Evolutionary conservation across 2,888 invertebrate genomes (phyloP).

Genomic region (Thymelicus lineola): DNA sequence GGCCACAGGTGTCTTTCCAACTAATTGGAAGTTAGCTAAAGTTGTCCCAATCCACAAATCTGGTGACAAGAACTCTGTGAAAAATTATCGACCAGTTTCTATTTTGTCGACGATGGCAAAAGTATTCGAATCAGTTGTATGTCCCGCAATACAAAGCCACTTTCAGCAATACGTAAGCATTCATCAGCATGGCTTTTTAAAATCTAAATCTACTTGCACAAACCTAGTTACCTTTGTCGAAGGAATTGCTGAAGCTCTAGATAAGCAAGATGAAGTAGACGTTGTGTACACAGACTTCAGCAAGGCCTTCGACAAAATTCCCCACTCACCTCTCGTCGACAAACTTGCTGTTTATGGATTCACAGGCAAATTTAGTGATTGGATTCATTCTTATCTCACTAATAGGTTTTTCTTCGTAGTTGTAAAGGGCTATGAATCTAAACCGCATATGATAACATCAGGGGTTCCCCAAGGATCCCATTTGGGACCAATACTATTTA

Average conservation of each 20-base stretch:
- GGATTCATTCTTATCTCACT: constrained; percentile 34
- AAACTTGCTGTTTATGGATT: constrained; percentile 28
- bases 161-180: not conserved
- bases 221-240: constrained; percentile 4
- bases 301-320: constrained; percentile 32
- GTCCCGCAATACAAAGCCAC: not conserved
- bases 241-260: constrained; percentile 4
- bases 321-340: constrained; percentile 3
- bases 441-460: constrained; percentile 4
- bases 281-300: constrained; percentile 37
- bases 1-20: not conserved
- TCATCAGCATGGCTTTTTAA: constrained; percentile 12
- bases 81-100: constrained; percentile 5
- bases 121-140: constrained; percentile 1
- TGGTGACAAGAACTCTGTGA: not conserved
- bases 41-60: constrained; percentile 4
- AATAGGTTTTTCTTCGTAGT: constrained; percentile 32
- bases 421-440: constrained; percentile 30
- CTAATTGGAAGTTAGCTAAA: not conserved
- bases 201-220: constrained; percentile 1
- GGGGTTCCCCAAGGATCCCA: constrained; percentile 41
- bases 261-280: constrained; percentile 20
- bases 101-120: constrained; percentile 6
- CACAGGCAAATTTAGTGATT: constrained; percentile 14
- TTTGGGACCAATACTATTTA: constrained; percentile 41